phyloP scores from a whole-genome alignment of 2,797 vertebrate genomes.

The Synaphobranchus kaupii region DNA sequence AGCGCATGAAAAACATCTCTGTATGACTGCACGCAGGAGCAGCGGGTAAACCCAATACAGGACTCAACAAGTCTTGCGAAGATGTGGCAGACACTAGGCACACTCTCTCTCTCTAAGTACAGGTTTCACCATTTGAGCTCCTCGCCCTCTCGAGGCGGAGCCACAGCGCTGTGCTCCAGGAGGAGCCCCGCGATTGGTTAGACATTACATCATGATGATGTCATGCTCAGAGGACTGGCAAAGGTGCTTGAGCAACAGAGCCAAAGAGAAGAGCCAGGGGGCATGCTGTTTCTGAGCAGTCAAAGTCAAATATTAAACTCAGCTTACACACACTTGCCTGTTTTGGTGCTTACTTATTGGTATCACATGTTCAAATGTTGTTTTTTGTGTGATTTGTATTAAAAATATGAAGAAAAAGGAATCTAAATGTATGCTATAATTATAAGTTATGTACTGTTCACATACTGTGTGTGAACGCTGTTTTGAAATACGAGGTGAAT shows the following conservation, averaged over 20 bases:
- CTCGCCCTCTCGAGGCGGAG: slow-evolving; percentile 44
- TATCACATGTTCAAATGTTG: not conserved
- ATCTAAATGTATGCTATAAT: not conserved
- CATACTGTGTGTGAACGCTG: not conserved
- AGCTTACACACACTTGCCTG: not conserved
- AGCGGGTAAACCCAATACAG: not conserved
- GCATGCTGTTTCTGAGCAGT: not conserved
- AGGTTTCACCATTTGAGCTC: slow-evolving; percentile 14
- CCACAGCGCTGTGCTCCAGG: slow-evolving; percentile 56
- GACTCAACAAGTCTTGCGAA: slow-evolving; percentile 7
- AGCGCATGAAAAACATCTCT: slow-evolving; percentile 4
- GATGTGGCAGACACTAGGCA: not conserved
- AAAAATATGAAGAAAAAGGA: not conserved
- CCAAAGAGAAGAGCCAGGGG: slow-evolving; percentile 31
- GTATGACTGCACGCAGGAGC: slow-evolving; percentile 13
- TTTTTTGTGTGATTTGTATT: not conserved
- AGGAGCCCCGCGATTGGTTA: slow-evolving; percentile 60
- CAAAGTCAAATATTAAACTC: not conserved
- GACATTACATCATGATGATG: slow-evolving; percentile 74
- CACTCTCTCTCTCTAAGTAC: slow-evolving; percentile 25
- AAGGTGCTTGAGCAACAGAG: slow-evolving; percentile 56
- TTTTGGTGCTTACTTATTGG: not conserved
- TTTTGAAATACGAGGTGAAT: not conserved
- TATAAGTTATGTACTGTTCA: not conserved
- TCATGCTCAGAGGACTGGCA: slow-evolving; percentile 66